Evolutionary conservation across 2,113 vertebrate genomes (phyloP).

Genomic region (Podarcis muralis): DNA sequence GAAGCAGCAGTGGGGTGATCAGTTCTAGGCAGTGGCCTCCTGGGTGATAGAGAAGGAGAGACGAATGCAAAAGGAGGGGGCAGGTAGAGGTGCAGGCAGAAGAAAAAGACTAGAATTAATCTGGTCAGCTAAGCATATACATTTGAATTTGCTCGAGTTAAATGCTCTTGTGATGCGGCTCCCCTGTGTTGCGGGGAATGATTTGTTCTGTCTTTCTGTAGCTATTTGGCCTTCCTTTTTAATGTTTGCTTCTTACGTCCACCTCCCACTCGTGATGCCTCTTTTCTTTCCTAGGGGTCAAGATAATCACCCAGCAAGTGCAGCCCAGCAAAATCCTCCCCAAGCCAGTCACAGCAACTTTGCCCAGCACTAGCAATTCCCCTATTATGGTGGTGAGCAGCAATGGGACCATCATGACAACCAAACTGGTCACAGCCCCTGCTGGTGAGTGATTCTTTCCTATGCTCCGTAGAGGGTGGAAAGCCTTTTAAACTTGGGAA

Average conservation of each 20-base stretch:
- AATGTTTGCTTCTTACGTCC: neutral
- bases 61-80: no score
- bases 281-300: slow-evolving; percentile 87
- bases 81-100: no score
- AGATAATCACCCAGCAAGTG: slow-evolving; percentile 99
- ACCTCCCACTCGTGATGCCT: slow-evolving; percentile 41
- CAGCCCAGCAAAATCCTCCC: slow-evolving; percentile 99
- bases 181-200: slow-evolving; percentile 50
- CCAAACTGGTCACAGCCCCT: slow-evolving; percentile 93
- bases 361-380: slow-evolving; percentile 92
- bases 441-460: slow-evolving; percentile 83
- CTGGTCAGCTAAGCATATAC: no score
- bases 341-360: slow-evolving; percentile 90
- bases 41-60: no score
- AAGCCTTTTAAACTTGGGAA: slow-evolving; percentile 31
- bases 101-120: no score
- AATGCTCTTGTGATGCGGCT: slow-evolving; percentile 21
- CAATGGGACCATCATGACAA: slow-evolving; percentile 98
- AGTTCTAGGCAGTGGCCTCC: no score
- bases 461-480: slow-evolving; percentile 49
- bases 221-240: neutral
- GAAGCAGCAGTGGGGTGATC: no score
- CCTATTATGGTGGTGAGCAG: slow-evolving; percentile 99
- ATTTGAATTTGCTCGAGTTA: no score
- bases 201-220: slow-evolving; percentile 10